These are phyloP conservation scores for Ectropis crepuscularia DNA, from an alignment of 2,888 invertebrate genomes.

Conservation along the genomic window DNA sequence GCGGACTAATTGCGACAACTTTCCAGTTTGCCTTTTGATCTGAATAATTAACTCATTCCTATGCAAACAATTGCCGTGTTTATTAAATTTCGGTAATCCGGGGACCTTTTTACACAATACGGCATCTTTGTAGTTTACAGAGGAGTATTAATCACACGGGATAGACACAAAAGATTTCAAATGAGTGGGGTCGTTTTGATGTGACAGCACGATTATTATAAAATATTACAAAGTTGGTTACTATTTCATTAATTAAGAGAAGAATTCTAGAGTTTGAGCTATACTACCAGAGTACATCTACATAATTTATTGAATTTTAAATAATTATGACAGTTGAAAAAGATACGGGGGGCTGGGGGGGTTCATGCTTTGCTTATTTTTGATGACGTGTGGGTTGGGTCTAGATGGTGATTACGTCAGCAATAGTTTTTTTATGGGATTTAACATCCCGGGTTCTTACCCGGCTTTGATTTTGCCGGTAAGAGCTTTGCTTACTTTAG, in stretches of 20 bases:
- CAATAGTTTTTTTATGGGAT: no score
- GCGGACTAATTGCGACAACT: constrained; percentile 16
- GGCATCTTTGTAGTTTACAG: constrained; percentile 5
- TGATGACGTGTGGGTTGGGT: no score
- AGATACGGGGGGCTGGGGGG: no score
- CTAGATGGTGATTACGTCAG: no score
- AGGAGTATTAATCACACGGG: background rate
- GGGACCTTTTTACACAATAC: constrained; percentile 8
- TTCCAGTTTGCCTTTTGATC: constrained; percentile 23
- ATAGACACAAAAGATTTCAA: constrained; percentile 5
- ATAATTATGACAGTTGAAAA: no score
- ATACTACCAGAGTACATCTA: no score
- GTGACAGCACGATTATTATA: constrained; percentile 7
- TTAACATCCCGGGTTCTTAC: no score
- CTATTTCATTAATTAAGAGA: background rate
- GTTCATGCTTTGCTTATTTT: no score
- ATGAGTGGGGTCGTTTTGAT: constrained; percentile 8
- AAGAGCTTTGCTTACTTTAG: no score
- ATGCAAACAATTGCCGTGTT: constrained; percentile 22
- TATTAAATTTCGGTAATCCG: constrained; percentile 21
- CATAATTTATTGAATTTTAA: no score
- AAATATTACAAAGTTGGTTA: background rate
- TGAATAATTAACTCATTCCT: constrained; percentile 22
- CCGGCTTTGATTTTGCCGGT: no score
- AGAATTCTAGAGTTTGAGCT: no score